Base-by-base conservation (phyloP, 2,113 vertebrate species). In the Columba livia region DNA sequence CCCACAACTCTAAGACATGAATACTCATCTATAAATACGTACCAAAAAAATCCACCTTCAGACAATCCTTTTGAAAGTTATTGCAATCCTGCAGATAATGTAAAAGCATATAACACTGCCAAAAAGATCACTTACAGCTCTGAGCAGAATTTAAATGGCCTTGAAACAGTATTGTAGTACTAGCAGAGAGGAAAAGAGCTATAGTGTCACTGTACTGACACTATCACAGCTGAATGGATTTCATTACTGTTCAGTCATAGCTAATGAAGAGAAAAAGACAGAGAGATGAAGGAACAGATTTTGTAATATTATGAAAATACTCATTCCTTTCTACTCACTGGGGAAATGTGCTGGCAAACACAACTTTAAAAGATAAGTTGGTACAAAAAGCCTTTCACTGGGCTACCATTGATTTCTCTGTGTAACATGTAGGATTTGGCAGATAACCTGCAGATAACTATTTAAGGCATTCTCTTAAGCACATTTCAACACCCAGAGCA, bases 291-390 rank as follows among this genome's bases (percentile, higher is more conserved):
- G 23, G 19, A 81, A 94, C 17, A 92, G 34, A 65, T 85, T 89
- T 85, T 72, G 31, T 32, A 87, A n/a, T 61, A 89, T 32, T 90
- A 87, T 36, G n/a, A 92, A 82, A 94, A 91, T 75, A 89, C 24
- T 77, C 21, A 32, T 61, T 87, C 31, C 58, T 93, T 74, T 85
- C 38, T 50, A n/a, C 13, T 65, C 50, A 21, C 62, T 72, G 61
- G 57, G 53, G 61, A 92, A 89, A 80, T 11, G 13, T 9, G 23
- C 66, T 66, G 44, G 50, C 54, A 92, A 91, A 77, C 2, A 3
- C 40, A 85, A 32, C 25, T 79, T 62, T 84, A 62, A 72, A 80
- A 92, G 62, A 42, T 56, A 72, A 71, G 32, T 9, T 56, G 54
- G 24, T 51, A 65, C 10, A 91, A 80, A 86, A 87, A 85, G 24